phyloP scores from a whole-genome alignment of 2,113 vertebrate genomes.

The Micronisus gabar region DNA sequence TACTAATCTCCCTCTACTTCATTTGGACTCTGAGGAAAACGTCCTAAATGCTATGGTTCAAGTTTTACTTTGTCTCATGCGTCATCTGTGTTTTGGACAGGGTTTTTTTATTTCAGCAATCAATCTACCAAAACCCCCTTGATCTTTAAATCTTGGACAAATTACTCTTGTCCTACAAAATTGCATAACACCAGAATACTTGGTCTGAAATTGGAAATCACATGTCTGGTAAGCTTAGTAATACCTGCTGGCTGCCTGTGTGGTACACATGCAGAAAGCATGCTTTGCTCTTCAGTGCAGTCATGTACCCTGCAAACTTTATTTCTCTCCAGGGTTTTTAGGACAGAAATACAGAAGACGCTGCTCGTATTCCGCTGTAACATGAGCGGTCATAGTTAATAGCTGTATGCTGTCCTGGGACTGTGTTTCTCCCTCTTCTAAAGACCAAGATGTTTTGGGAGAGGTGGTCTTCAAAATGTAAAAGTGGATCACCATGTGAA shows the following conservation, averaged over 20 bases:
- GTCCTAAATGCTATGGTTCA: neutral
- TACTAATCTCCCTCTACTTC: neutral
- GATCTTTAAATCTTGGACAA: neutral
- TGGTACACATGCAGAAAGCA: neutral
- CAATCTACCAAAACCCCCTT: neutral
- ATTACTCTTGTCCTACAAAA: neutral
- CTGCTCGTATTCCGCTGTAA: neutral
- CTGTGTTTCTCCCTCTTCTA: neutral
- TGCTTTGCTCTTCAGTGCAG: neutral
- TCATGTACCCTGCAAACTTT: neutral
- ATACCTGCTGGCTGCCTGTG: neutral
- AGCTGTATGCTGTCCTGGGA: neutral
- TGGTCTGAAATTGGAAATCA: neutral
- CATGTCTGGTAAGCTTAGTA: neutral
- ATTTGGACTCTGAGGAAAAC: neutral
- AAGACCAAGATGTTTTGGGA: neutral
- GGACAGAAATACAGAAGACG: neutral
- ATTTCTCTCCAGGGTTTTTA: neutral
- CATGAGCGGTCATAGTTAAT: neutral
- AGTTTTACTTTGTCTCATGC: neutral
- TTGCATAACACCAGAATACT: neutral
- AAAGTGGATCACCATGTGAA: neutral
- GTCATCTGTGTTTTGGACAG: neutral
- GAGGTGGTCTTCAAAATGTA: neutral
- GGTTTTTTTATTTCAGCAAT: neutral